phyloP scores from a whole-genome alignment of 2,797 vertebrate species.

The Leuciscus waleckii region DNA sequence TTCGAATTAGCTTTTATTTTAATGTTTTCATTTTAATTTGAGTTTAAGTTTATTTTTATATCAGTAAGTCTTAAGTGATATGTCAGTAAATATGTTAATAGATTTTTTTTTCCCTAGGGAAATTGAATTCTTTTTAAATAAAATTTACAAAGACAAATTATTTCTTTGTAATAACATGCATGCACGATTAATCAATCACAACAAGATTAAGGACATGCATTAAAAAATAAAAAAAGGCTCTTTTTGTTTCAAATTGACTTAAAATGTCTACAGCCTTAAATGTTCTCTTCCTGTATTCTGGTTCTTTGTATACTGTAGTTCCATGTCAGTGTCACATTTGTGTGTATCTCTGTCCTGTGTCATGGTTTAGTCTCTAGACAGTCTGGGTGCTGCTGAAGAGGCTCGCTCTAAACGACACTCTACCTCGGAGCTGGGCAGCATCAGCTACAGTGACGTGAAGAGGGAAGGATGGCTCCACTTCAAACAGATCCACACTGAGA shows the following conservation, averaged over 20 bases:
- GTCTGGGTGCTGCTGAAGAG: constrained; percentile 87
- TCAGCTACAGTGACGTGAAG: constrained; percentile 87
- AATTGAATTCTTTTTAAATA: not conserved
- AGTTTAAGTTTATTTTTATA: no score
- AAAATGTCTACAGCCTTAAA: not conserved
- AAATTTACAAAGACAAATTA: not conserved
- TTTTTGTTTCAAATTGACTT: not conserved
- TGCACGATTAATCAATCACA: not conserved
- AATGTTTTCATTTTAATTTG: not conserved
- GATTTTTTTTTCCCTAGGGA: no score
- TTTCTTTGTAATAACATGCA: not conserved
- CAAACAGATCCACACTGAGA: constrained; percentile 97
- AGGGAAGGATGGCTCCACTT: constrained; percentile 96
- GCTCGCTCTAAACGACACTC: constrained; percentile 93
- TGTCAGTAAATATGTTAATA: no score
- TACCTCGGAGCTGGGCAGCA: constrained; percentile 91
- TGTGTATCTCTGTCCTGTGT: constrained; percentile 31
- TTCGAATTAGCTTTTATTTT: not conserved
- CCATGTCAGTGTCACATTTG: constrained; percentile 9
- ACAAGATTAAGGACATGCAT: not conserved
- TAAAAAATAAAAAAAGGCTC: not conserved
- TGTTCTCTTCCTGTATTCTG: constrained; percentile 7
- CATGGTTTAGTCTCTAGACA: constrained; percentile 87
- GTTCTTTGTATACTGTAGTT: constrained; percentile 17
- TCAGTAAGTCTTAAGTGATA: no score